Percentiles rank a stretch among this genome's conserved stretches.
These are phyloP conservation scores for Falco peregrinus DNA, from an alignment of 2,797 vertebrate species.

Conservation along the genomic window DNA sequence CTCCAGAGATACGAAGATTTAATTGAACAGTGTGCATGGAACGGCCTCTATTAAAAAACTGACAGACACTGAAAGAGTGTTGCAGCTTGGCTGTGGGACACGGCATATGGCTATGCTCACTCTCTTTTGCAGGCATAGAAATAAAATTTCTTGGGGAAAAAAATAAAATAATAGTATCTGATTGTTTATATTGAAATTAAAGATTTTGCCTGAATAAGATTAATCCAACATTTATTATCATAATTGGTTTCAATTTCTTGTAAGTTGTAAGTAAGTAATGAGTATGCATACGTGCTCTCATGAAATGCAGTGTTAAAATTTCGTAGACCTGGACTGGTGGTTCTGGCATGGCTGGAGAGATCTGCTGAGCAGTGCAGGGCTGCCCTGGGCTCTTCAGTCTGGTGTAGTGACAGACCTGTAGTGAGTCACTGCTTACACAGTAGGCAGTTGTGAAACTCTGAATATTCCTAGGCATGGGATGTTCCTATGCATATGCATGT, in stretches of 20 bases:
- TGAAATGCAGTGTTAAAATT: background rate
- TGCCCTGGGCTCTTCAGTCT: background rate
- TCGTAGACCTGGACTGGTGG: rapidly evolving
- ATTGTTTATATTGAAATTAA: background rate
- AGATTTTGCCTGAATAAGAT: background rate
- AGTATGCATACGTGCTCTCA: background rate
- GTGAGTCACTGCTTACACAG: background rate
- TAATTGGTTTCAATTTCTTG: background rate
- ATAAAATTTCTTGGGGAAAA: background rate
- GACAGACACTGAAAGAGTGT: background rate
- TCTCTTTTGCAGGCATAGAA: background rate
- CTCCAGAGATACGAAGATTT: background rate
- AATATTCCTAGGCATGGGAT: background rate
- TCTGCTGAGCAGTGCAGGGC: rapidly evolving
- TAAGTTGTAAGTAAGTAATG: background rate
- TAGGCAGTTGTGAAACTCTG: background rate
- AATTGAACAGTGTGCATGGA: background rate
- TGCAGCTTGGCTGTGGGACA: background rate
- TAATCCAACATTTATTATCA: background rate
- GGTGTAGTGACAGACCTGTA: background rate
- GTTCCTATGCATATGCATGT: background rate
- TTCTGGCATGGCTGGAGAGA: background rate
- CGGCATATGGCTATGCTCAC: background rate
- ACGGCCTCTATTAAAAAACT: background rate
- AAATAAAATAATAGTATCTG: background rate